phyloP scores from a whole-genome alignment of 1,140 invertebrate species.

The Antheraea mylitta region DNA sequence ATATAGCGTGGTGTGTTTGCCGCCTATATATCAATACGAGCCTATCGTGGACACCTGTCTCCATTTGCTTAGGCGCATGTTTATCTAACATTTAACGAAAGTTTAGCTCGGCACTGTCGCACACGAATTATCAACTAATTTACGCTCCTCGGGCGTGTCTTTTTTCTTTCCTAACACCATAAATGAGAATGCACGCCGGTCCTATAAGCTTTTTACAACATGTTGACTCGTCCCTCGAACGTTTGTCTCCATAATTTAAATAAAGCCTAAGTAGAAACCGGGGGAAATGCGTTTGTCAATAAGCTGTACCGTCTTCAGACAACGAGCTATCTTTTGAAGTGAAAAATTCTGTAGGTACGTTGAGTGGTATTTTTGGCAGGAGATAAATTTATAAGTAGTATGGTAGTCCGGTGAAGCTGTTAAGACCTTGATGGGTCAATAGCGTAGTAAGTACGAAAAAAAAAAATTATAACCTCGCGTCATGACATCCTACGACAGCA shows the following conservation, averaged over 20 bases:
- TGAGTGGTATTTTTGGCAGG: too few species aligned
- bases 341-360: too few species aligned
- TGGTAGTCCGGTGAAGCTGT: too few species aligned
- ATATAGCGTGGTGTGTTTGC: conserved; percentile 37
- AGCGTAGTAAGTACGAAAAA: too few species aligned
- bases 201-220: conserved; percentile 63
- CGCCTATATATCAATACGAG: conserved; percentile 65
- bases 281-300: neutral
- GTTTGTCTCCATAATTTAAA: neutral
- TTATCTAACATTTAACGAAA: conserved; percentile 73
- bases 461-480: too few species aligned
- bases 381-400: too few species aligned
- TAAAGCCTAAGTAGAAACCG: neutral
- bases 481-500: too few species aligned
- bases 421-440: too few species aligned
- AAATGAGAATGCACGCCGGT: conserved; percentile 40
- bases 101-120: conserved; percentile 56
- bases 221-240: conserved; percentile 35
- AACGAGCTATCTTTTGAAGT: too few species aligned
- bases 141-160: conserved; percentile 55
- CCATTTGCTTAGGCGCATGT: conserved; percentile 72
- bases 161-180: conserved; percentile 45
- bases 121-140: conserved; percentile 78
- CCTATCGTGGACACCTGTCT: conserved; percentile 72
- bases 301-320: neutral